Evolutionary conservation across 1,140 invertebrate genomes (phyloP).

Genomic region (Philaenus spumarius): DNA sequence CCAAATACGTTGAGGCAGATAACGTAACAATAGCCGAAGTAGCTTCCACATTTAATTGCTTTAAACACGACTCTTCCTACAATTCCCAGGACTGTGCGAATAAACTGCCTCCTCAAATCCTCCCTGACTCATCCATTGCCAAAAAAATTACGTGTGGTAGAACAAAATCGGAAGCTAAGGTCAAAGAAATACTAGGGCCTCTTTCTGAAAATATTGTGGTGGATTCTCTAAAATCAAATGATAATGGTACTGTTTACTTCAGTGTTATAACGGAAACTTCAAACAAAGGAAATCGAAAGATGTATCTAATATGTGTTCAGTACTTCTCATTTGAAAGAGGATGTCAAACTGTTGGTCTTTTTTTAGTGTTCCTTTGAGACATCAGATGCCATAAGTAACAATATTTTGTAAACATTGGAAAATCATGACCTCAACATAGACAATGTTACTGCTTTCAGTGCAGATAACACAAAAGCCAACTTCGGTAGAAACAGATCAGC

Average conservation of each 20-base stretch:
- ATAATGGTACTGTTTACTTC: background rate
- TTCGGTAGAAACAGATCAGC: background rate
- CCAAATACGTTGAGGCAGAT: background rate
- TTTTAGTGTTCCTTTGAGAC: background rate
- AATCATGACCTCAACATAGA: background rate
- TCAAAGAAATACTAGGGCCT: background rate
- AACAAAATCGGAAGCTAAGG: constrained; percentile 1
- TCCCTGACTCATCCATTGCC: background rate
- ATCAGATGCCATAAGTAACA: constrained; percentile 1
- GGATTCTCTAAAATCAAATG: background rate
- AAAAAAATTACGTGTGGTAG: background rate
- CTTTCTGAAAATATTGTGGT: background rate
- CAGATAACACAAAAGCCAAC: constrained; percentile 11
- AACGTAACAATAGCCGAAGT: background rate
- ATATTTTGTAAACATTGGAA: background rate
- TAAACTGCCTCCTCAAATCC: background rate
- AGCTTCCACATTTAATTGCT: constrained; percentile 2
- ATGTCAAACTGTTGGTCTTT: constrained; percentile 1
- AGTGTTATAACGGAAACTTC: background rate
- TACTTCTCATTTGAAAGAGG: background rate
- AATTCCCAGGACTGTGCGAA: constrained; percentile 2
- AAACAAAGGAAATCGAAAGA: background rate
- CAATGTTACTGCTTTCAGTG: background rate
- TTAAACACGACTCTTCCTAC: background rate
- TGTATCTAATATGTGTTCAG: constrained; percentile 3